phyloP scores from a whole-genome alignment of 2,888 invertebrate genomes.

The Ecliptopera silaceata region DNA sequence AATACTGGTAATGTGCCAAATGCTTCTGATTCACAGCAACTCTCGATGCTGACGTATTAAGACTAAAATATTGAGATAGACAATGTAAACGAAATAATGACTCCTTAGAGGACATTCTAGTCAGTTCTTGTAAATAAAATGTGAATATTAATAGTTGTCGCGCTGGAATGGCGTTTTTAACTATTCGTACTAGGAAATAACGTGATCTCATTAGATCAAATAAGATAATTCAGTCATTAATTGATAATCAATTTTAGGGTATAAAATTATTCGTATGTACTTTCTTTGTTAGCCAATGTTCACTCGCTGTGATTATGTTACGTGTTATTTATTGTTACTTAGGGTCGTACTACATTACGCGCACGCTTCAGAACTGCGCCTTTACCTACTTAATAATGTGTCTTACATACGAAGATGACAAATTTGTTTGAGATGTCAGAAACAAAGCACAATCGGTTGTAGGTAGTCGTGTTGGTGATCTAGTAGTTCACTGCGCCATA shows the following conservation, averaged over 20 bases:
- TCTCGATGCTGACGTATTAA: conserved; percentile 65
- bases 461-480: neutral
- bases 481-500: neutral
- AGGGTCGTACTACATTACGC: conserved; percentile 36
- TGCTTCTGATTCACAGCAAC: conserved; percentile 65
- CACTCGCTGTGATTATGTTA: conserved; percentile 82
- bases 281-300: conserved; percentile 83
- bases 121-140: conserved; percentile 80
- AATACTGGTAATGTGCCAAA: conserved; percentile 80
- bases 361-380: neutral
- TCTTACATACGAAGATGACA: neutral
- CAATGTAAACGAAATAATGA: conserved; percentile 64
- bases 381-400: neutral
- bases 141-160: conserved; percentile 78
- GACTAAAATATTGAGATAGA: conserved; percentile 66
- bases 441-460: neutral
- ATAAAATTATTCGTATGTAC: conserved; percentile 63
- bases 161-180: conserved; percentile 72
- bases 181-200: conserved; percentile 76
- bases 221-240: conserved; percentile 82
- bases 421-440: neutral
- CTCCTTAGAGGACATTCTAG: conserved; percentile 77
- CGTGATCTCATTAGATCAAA: conserved; percentile 80
- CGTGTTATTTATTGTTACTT: conserved; percentile 80
- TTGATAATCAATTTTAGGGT: conserved; percentile 78